Conservation (phyloP, 2,797 vertebrate genomes). For the Catamblyrhynchus diadema region DNA sequence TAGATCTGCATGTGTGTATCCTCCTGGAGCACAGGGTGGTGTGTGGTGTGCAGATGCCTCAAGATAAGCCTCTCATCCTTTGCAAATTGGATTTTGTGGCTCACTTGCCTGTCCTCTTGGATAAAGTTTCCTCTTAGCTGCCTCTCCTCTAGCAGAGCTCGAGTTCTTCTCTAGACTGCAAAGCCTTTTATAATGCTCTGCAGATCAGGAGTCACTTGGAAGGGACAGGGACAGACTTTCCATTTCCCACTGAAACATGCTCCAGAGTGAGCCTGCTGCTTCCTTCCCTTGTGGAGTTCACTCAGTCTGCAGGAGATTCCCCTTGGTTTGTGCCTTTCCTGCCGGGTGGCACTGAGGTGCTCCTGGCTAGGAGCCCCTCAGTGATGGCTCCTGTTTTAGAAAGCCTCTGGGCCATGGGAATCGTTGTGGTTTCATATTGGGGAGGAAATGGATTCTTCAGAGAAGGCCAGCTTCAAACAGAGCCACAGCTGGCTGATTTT, state of each 20-base stretch:
- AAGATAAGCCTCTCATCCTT: slow-evolving; percentile 13
- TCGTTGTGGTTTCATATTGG: not conserved
- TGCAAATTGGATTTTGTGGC: slow-evolving; percentile 25
- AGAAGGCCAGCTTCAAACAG: not conserved
- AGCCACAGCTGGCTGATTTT: slow-evolving; percentile 25
- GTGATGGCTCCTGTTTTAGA: not conserved
- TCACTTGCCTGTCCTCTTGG: not conserved
- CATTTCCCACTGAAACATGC: not conserved
- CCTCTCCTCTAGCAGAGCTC: not conserved
- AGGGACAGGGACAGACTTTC: not conserved
- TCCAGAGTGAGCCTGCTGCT: not conserved
- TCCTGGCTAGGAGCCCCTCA: not conserved
- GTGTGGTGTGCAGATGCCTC: not conserved
- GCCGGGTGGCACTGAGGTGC: not conserved
- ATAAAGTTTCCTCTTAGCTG: not conserved
- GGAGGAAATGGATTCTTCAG: slow-evolving; percentile 27
- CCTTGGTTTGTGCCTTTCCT: not conserved
- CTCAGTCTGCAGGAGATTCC: accelerated
- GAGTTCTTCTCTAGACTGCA: not conserved
- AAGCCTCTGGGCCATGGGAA: not conserved
- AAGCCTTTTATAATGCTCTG: not conserved
- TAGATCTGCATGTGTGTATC: not conserved
- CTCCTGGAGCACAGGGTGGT: not conserved
- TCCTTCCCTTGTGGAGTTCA: not conserved
- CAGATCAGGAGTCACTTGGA: not conserved